Evolutionary conservation across 2,888 invertebrate species (phyloP), one percentile per base, ranked within the genome.

Genomic region (Plebejus anna): DNA sequence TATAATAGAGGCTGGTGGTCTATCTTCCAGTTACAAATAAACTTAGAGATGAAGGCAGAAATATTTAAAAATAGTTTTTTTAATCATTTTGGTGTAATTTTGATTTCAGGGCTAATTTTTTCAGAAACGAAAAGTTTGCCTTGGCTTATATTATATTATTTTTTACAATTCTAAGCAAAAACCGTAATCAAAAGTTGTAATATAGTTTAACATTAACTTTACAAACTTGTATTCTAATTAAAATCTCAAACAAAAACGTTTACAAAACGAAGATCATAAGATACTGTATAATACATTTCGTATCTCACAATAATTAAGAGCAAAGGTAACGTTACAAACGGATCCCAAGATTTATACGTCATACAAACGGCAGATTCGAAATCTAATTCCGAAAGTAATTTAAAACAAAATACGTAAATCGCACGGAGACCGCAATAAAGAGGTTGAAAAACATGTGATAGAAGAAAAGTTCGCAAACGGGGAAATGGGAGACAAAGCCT

Each of bases 401-500:
- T 51, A 55, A 55, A 72, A 22, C 42, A 22, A 72, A 72, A 72
- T 22, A 72, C 72, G 72, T 47, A 42, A 42, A 66, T 66, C 32
- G 36, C 16, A 22, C n/a, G 11, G 11, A 47, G 42, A 72, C 42
- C 47, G 42, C 72, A 72, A 72, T 72, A 42, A 42, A 47, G 28
- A 72, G 72, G 42, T 72, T 73, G 71, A 71, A 51, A 73, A 73
- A 73, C 42, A 38, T 71, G 72, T 47, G 72, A 47, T 47, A 72
- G 47, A 47, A 72, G 72, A 72, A 72, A 72, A 72, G 72, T 72
- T 72, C 22, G 5, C 72, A 66, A 66, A 66, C 66, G 66, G 72
- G 72, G 28, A 72, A 72, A 72, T 72, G 72, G 71, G 73, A 73
- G 73, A 73, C 73, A 73, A 71, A 71, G 73, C 28, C 51, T 55